Base-by-base conservation (phyloP, 2,888 invertebrate species). In the Dilophus febrilis region DNA sequence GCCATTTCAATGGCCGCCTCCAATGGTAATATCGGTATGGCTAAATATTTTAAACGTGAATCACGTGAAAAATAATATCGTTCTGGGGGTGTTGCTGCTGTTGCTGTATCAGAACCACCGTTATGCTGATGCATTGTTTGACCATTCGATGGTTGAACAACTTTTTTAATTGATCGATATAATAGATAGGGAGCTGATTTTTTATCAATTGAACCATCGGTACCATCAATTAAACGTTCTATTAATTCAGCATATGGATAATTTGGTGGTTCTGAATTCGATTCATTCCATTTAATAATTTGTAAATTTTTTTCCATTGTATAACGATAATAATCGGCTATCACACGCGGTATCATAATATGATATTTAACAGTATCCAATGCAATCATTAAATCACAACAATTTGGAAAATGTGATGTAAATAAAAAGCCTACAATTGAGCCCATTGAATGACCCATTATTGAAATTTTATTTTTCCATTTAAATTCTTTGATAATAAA, bases 391-490 rank as follows among this genome's bases (percentile, higher is more conserved):
- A 63, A 57, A 38, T 60, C 59, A 5, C 58, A 51, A 32, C 33
- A 26, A 16, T 41, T 58, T 7, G 44, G 44, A 35, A 29, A 41
- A n/a, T 73, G 48, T 32, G 71, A 64, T 1, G 74, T 64, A 49
- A 72, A 81, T 4, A 71, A 60, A 52, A 72, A 74, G 5, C 65
- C 64, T 10, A 70, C 65, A 22, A 74, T 68, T 0, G 72, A 71
- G 17, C 78, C 75, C 69, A 78, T 67, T 0, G 80, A 81, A 53
- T 82, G 82, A 1, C 69, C 71, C 39, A 83, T 48, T 30, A 83
- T 52, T 3, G 77, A 74, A 1, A 81, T 62, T 56, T 74, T 74
- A n/a, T n/a, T n/a, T 8, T 72, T 64, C 80, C 80, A 81, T 47
- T 72, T 68, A 49, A 74, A 77, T 50, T 77, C 66, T 14, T 73